A percentile compares a stretch with the other conserved stretches of the same genome.
Conservation (phyloP, 1,140 invertebrate species). For the Drosophila eugracilis region DNA sequence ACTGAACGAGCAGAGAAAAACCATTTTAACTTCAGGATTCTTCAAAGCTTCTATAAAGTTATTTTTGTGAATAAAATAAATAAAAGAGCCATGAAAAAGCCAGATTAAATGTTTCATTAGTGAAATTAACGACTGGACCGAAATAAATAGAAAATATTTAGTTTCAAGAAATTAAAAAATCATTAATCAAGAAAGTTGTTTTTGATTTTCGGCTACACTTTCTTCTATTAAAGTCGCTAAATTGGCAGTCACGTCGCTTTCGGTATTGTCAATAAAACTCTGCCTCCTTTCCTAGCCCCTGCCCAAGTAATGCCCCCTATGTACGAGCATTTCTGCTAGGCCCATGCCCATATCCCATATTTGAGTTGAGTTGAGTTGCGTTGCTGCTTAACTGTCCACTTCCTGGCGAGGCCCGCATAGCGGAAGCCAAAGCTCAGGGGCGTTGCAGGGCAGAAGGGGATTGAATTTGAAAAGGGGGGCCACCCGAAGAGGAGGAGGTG, state of each 20-base stretch:
- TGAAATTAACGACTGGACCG: no score
- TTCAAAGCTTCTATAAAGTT: no score
- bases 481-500: constrained; percentile 1
- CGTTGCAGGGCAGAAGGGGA: neutral
- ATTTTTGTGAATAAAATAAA: no score
- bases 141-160: no score
- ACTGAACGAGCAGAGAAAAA: no score
- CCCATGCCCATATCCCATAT: constrained; percentile 32
- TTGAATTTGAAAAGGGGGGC: neutral
- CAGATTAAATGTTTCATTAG: no score
- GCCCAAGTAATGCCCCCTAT: constrained; percentile 9
- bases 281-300: constrained; percentile 1
- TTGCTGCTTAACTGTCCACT: constrained; percentile 75
- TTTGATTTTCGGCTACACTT: neutral
- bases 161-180: no score
- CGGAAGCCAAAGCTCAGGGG: constrained; percentile 57
- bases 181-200: neutral
- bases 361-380: constrained; percentile 18
- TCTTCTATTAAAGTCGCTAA: neutral
- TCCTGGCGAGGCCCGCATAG: constrained; percentile 73
- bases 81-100: no score
- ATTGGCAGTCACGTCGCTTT: neutral
- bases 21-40: no score
- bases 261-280: constrained; percentile 24
- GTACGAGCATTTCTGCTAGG: neutral